Conservation (phyloP, 2,888 invertebrate genomes). For the Cheilosia vulpina region DNA sequence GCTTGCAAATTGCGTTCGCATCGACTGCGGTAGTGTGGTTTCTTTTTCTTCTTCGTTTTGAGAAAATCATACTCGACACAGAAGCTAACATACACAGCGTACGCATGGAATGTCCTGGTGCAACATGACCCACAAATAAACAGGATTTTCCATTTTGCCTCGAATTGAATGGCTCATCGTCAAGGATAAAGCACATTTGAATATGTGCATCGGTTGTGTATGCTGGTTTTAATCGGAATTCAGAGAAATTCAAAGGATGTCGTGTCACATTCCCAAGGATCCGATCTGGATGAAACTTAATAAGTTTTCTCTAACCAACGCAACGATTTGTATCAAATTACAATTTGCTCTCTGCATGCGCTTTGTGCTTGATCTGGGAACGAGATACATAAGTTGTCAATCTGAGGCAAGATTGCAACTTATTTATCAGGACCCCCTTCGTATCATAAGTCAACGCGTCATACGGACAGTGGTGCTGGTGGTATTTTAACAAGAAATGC, state of each 20-base stretch:
- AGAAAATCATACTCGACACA: constrained; percentile 33
- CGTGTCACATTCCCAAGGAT: constrained; percentile 52
- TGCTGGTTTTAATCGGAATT: constrained; percentile 50
- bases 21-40: constrained; percentile 38
- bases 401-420: neutral
- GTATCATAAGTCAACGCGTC: too few species aligned
- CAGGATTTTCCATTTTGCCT: constrained; percentile 28
- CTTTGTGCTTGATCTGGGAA: constrained; percentile 3
- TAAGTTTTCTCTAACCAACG: constrained; percentile 42
- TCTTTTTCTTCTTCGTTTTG: constrained; percentile 6
- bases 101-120: constrained; percentile 44
- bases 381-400: constrained; percentile 8
- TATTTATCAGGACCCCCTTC: neutral
- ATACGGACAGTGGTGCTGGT: too few species aligned
- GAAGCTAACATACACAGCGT: constrained; percentile 5
- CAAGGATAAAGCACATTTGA: constrained; percentile 40
- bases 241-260: constrained; percentile 56
- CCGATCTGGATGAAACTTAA: constrained; percentile 55
- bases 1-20: constrained; percentile 70
- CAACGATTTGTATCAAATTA: constrained; percentile 26
- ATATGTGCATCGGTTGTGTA: constrained; percentile 21
- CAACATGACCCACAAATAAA: constrained; percentile 72
- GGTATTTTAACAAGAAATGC: too few species aligned
- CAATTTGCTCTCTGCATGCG: neutral
- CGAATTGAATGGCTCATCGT: constrained; percentile 42